A percentile compares a stretch with the other conserved stretches of the same genome.
Conservation (phyloP, 1,140 invertebrate species). For the Xylocopa sonorina region DNA sequence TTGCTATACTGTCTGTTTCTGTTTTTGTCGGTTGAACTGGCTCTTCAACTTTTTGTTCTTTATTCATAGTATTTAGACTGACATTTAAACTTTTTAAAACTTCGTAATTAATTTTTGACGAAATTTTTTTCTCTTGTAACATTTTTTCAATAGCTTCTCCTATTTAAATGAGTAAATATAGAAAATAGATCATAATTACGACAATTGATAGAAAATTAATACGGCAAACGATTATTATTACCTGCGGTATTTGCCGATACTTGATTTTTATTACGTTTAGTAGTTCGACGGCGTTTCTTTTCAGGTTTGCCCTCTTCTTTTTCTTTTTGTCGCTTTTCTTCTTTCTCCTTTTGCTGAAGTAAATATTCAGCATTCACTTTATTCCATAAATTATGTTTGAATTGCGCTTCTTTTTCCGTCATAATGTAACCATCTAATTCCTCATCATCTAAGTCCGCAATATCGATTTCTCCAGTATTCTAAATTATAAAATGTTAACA, state of each 20-base stretch:
- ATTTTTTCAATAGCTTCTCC: conserved; percentile 97
- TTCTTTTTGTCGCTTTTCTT: conserved; percentile 88
- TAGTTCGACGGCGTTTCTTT: conserved; percentile 87
- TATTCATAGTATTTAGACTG: conserved; percentile 79
- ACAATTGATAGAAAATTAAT: conserved; percentile 8
- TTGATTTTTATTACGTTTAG: conserved; percentile 84
- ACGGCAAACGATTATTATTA: conserved; percentile 60
- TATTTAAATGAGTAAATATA: conserved; percentile 43
- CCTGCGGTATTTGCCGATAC: conserved; percentile 89
- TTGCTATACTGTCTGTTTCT: conserved; percentile 21
- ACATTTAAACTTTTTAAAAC: conserved; percentile 92
- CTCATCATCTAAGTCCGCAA: conserved; percentile 92
- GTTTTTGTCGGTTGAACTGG: not conserved
- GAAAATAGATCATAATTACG: not conserved
- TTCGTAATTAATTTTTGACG: conserved; percentile 98
- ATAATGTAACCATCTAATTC: conserved; percentile 95
- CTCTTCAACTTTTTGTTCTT: conserved; percentile 63
- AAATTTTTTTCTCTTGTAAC: conserved; percentile 96
- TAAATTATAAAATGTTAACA: conserved; percentile 41
- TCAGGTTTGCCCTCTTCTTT: conserved; percentile 90
- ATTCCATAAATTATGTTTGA: conserved; percentile 93
- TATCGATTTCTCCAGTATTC: conserved; percentile 86
- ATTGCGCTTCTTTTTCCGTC: conserved; percentile 88
- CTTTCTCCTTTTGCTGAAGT: conserved; percentile 91
- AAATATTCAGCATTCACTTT: conserved; percentile 92